A percentile compares a stretch with the other conserved stretches of the same genome.
Evolutionary conservation across 1,140 invertebrate genomes (phyloP).

Genomic region (Zaprionus gabonicus): DNA sequence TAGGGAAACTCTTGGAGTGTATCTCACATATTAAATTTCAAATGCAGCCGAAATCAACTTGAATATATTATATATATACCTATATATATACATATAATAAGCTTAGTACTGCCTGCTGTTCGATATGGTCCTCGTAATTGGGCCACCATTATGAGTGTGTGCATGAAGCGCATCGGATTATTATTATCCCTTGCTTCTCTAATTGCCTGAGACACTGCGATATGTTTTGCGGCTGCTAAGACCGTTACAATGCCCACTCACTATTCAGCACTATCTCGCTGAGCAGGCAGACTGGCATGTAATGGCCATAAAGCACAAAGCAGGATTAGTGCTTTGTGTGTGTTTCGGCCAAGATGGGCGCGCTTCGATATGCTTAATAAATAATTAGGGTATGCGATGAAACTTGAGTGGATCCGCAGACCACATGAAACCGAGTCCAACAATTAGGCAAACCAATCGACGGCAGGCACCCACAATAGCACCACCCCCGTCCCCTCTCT

Average conservation of each 20-base stretch:
- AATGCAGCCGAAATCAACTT: not conserved
- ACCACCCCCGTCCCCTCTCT: rapidly evolving
- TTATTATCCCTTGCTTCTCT: not conserved
- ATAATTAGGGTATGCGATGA: conserved; percentile 42
- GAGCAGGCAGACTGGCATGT: conserved; percentile 5
- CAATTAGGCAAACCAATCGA: conserved; percentile 42
- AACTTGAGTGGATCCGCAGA: conserved; percentile 28
- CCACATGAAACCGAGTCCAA: conserved; percentile 27
- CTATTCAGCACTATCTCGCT: not conserved
- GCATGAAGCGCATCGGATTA: not conserved
- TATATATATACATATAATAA: not conserved
- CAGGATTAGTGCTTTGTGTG: conserved; percentile 13
- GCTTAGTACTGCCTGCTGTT: not conserved
- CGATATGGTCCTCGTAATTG: not conserved
- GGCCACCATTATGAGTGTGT: not conserved
- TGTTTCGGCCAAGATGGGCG: not conserved
- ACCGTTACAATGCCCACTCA: not conserved
- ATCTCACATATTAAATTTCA: conserved; percentile 19
- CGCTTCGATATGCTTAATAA: conserved; percentile 31
- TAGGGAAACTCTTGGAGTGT: conserved; percentile 32
- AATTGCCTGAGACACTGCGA: not conserved
- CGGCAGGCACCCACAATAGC: not conserved
- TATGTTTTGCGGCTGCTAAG: not conserved
- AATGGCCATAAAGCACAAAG: conserved; percentile 64
- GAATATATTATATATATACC: not conserved